Percentiles rank a stretch among this genome's conserved stretches.
These are phyloP conservation scores for Spizella passerina DNA, from an alignment of 2,797 vertebrate species.

Conservation along the genomic window DNA sequence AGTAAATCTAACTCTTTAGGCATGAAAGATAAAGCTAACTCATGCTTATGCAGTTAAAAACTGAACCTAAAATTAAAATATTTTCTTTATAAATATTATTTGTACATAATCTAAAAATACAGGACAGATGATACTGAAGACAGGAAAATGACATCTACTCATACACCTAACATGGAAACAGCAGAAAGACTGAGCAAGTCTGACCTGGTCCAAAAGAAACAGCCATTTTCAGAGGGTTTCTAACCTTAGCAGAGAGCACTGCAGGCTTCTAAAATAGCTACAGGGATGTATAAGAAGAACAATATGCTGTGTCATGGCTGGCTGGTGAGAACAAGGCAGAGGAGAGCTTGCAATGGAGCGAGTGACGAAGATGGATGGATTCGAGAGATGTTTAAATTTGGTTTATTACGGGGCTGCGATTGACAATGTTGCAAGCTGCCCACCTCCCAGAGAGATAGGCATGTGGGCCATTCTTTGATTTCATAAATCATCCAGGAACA, in stretches of 20 bases:
- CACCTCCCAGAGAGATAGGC: constrained; percentile 64
- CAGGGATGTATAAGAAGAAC: background rate
- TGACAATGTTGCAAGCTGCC: constrained; percentile 54
- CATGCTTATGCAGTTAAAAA: background rate
- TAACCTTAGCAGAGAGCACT: background rate
- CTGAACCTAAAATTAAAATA: background rate
- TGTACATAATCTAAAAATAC: background rate
- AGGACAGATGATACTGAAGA: background rate
- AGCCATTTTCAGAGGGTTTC: background rate
- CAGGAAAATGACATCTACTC: background rate
- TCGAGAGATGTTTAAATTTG: constrained; percentile 46
- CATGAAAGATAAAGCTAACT: background rate
- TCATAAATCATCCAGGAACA: constrained; percentile 67
- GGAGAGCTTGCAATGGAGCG: background rate
- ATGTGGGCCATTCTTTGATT: constrained; percentile 56
- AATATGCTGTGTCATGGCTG: constrained; percentile 16
- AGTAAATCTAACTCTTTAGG: background rate
- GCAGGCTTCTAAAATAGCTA: background rate
- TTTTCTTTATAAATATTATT: background rate
- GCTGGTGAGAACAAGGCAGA: constrained; percentile 32
- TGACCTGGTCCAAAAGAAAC: background rate
- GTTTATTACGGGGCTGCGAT: constrained; percentile 30
- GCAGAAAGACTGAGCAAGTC: background rate
- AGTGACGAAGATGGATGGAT: constrained; percentile 38
- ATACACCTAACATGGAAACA: background rate